A percentile compares a stretch with the other conserved stretches of the same genome.
phyloP scores from a whole-genome alignment of 2,113 vertebrate genomes.

The Zapornia atra region DNA sequence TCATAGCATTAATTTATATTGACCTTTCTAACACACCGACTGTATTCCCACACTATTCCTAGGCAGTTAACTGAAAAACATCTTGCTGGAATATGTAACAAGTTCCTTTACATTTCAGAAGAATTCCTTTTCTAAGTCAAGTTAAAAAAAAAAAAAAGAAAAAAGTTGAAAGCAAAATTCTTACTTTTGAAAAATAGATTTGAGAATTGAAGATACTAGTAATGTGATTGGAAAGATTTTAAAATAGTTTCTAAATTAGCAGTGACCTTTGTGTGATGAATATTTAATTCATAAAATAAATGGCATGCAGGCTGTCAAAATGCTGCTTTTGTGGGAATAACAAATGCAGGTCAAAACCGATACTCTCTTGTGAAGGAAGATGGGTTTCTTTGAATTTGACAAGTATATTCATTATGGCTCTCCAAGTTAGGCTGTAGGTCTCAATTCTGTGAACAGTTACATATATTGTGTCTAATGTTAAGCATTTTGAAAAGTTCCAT shows the following conservation, averaged over 20 bases:
- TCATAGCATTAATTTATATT: neutral
- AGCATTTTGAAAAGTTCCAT: neutral
- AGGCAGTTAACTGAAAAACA: neutral
- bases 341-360: neutral
- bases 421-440: neutral
- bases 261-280: neutral
- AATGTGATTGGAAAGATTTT: neutral
- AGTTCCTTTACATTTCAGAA: neutral
- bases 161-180: neutral
- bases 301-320: neutral
- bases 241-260: neutral
- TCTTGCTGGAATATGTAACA: neutral
- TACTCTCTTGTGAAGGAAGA: neutral
- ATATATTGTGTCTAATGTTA: neutral
- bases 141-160: neutral
- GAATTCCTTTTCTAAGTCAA: neutral
- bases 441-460: neutral
- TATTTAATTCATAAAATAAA: neutral
- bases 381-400: neutral
- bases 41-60: neutral
- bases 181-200: neutral
- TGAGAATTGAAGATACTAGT: neutral
- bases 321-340: neutral
- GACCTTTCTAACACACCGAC: neutral
- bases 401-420: neutral